Evolutionary conservation across 2,888 invertebrate genomes (phyloP), one percentile per base, ranked within the genome.

Genomic region (Odontomyia ornata): DNA sequence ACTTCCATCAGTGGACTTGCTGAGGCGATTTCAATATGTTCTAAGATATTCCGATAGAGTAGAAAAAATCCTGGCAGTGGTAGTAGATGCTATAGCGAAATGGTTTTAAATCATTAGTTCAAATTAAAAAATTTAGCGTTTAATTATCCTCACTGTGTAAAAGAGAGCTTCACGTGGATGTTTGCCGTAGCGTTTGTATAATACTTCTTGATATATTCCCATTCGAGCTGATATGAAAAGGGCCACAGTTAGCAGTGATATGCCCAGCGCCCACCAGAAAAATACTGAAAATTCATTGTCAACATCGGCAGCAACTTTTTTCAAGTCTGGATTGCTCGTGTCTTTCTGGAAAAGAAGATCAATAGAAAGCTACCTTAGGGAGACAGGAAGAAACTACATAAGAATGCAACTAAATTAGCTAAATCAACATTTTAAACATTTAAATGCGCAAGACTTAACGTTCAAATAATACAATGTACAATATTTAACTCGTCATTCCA

Each of bases 161-260:
- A 91, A 96, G 0, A 96, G 86, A 0, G 96, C 95, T 86, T 97
- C 96, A 84, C 92, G 90, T 0, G 98, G 95, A 88, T 96, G 93
- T 86, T 98, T 99, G 67, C 98, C 99, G 86, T 94, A 91, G 78
- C 91, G 90, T 30, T 90, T 88, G 84, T 95, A 95, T 2, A 98
- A 86, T 0, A 91, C 91, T 87, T 98, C 98, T 85, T 98, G 98
- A 86, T 95, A 97, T 78, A 96, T 93, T 1, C 98, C 98, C 96
- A 98, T 96, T 81, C 95, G 89, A 0, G 99, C 97, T 0, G 98
- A 98, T 77, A 98, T 89, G 82, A 99, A 93, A 75, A 99, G 88
- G 0, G 98, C 97, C 77, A 95, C 89, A 0, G 95, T 94, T 60
- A 99, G 87, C 80, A 99, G 90, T 0, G 89, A 86, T 72, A 98